These are phyloP conservation scores for Trochalopteron elliotii DNA, from an alignment of 2,113 vertebrate genomes.

Conservation along the genomic window DNA sequence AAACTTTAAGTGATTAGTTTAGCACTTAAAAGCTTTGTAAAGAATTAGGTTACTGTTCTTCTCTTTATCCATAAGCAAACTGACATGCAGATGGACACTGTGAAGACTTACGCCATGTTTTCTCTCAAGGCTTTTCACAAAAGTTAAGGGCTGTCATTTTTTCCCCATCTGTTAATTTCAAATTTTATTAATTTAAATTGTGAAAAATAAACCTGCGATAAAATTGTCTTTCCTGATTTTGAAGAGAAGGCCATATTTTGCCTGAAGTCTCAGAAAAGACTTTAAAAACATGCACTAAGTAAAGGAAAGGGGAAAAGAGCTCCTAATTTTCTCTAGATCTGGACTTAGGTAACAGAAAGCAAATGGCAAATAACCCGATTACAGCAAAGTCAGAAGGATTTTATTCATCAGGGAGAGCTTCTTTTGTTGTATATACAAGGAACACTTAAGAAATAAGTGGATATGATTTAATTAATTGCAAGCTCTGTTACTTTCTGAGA, in stretches of 20 bases:
- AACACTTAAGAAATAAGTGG: neutral
- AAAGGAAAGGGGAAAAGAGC: neutral
- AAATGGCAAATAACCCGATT: neutral
- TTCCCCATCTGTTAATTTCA: neutral
- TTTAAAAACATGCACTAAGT: neutral
- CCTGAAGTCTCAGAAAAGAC: neutral
- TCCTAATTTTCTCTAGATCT: neutral
- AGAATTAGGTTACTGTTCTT: slow-evolving; percentile 44
- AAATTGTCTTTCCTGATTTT: neutral
- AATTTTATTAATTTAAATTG: no score
- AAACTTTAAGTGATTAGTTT: slow-evolving; percentile 55
- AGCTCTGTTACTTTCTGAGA: neutral
- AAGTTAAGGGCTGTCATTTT: neutral
- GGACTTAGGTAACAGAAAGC: neutral
- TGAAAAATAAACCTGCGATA: neutral
- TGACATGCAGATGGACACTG: neutral
- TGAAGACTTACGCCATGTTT: neutral
- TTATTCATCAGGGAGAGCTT: neutral
- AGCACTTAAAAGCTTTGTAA: slow-evolving; percentile 12
- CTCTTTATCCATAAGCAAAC: neutral
- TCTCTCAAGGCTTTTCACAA: neutral
- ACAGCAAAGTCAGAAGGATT: neutral
- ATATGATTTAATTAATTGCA: neutral
- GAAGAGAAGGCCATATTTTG: neutral
- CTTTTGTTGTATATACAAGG: neutral